Evolutionary conservation across 2,888 invertebrate species (phyloP), one percentile per base, ranked within the genome.

Genomic region (Hypercompe scribonia): DNA sequence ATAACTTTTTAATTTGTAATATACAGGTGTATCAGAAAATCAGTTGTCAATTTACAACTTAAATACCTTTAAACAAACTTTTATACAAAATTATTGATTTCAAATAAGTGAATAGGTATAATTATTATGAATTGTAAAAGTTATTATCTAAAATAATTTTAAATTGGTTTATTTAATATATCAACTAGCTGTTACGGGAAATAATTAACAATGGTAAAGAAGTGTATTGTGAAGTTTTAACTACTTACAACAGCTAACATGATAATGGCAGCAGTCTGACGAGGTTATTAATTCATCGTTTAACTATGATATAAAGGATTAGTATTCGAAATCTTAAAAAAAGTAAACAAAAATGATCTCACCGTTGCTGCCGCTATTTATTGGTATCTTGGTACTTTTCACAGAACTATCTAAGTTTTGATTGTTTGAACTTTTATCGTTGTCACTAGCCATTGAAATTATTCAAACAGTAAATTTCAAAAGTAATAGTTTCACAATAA

Each of bases 391-490:
- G 84, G 84, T 91, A 87, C 84, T 91, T 85, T 92, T 95, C 84
- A 94, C 71, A 77, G 93, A 93, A 85, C 93, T 94, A 87, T 94
- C 93, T 82, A 93, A 94, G 89, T 93, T 94, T 82, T 91, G 92
- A 93, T 91, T 93, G 91, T 90, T 91, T 83, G 91, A 94, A 95
- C 91, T 92, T 94, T 94, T 95, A 86, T 94, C 94, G 92, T 90
- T 94, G 93, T 95, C 95, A 95, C 94, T 95, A 91, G 95, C 95
- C 95, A 95, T 95, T 93, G 94, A 93, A 94, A 91, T 86, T 87
- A 89, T 87, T 87, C 84, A 83, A 81, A 70, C 68, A 69, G 68
- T 73, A n/a, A 81, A 78, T 77, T 21, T 74, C 69, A 66, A 34
- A 75, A 64, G 42, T 70, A 72, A 75, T 78, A 75, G 34, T 78